Evolutionary conservation across 2,113 vertebrate species (phyloP).

Genomic region (Austrofundulus limnaeus): DNA sequence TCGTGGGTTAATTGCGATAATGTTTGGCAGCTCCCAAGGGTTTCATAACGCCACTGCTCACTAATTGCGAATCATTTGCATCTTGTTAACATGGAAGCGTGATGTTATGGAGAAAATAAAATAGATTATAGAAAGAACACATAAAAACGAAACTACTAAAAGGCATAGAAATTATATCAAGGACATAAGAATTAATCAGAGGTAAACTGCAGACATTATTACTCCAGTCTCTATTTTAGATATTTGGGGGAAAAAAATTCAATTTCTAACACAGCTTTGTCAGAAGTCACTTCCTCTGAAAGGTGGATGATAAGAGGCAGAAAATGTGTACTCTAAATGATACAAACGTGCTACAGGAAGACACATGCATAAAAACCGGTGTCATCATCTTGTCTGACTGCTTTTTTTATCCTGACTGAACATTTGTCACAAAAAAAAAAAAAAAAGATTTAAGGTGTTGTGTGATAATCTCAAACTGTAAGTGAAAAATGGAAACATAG

Average conservation of each 20-base stretch:
- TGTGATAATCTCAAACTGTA: slow-evolving; percentile 20
- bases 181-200: slow-evolving; percentile 43
- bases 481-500: background rate
- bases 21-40: slow-evolving; percentile 28
- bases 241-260: slow-evolving; percentile 36
- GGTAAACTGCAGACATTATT: slow-evolving; percentile 60
- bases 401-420: slow-evolving; percentile 26
- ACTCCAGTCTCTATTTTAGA: slow-evolving; percentile 59
- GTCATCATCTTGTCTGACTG: slow-evolving; percentile 18
- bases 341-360: slow-evolving; percentile 16
- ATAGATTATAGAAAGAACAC: slow-evolving; percentile 5
- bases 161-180: slow-evolving; percentile 35
- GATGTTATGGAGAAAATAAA: slow-evolving; percentile 3
- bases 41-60: too few species aligned
- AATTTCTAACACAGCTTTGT: slow-evolving; percentile 51
- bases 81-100: slow-evolving; percentile 31
- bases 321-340: slow-evolving; percentile 13
- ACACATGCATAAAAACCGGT: slow-evolving; percentile 17
- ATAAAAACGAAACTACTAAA: background rate
- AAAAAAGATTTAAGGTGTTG: slow-evolving; percentile 13
- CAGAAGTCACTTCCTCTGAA: slow-evolving; percentile 44
- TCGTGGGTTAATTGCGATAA: slow-evolving; percentile 28
- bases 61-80: slow-evolving; percentile 30
- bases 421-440: slow-evolving; percentile 10
- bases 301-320: slow-evolving; percentile 37